phyloP scores from a whole-genome alignment of 2,113 vertebrate species.

The Leptodactylus fuscus region DNA sequence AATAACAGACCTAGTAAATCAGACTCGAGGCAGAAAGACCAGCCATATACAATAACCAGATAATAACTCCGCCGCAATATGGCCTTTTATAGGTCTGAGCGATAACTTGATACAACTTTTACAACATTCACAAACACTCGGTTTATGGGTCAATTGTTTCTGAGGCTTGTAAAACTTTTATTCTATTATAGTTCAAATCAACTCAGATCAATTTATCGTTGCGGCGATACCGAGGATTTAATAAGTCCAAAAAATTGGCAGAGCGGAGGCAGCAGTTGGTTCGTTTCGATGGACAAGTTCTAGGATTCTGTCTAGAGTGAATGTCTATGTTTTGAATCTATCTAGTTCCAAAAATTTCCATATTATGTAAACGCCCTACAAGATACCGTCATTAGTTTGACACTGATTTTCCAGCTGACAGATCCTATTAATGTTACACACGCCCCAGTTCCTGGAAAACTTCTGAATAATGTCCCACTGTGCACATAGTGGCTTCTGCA shows the following conservation, averaged over 20 bases:
- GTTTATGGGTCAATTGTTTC: slow-evolving; percentile 45
- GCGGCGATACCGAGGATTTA: not conserved
- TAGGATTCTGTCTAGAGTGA: not conserved
- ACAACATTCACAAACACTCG: slow-evolving; percentile 13
- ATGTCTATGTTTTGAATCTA: not conserved
- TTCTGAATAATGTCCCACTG: too few relatives aligned
- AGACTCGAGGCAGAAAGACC: not conserved
- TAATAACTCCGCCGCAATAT: slow-evolving; percentile 17
- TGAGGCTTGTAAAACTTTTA: slow-evolving; percentile 39
- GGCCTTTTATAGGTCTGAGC: slow-evolving; percentile 12
- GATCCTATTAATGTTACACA: too few relatives aligned
- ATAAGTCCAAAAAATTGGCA: slow-evolving; percentile 24
- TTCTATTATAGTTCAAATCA: slow-evolving; percentile 18
- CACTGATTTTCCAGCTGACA: too few relatives aligned
- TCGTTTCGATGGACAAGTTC: not conserved
- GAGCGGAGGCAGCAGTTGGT: not conserved
- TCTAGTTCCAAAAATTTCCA: not conserved
- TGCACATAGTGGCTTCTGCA: too few relatives aligned
- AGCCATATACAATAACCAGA: not conserved
- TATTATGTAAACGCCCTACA: too few relatives aligned
- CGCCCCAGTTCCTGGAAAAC: too few relatives aligned
- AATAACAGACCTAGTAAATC: not conserved
- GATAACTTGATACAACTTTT: slow-evolving; percentile 43
- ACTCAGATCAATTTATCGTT: slow-evolving; percentile 2
- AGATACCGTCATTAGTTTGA: too few relatives aligned